Percentiles rank a stretch among this genome's conserved stretches.
These are phyloP conservation scores for Holcopasites calliopsidis DNA, from an alignment of 1,140 invertebrate species.

Conservation along the genomic window DNA sequence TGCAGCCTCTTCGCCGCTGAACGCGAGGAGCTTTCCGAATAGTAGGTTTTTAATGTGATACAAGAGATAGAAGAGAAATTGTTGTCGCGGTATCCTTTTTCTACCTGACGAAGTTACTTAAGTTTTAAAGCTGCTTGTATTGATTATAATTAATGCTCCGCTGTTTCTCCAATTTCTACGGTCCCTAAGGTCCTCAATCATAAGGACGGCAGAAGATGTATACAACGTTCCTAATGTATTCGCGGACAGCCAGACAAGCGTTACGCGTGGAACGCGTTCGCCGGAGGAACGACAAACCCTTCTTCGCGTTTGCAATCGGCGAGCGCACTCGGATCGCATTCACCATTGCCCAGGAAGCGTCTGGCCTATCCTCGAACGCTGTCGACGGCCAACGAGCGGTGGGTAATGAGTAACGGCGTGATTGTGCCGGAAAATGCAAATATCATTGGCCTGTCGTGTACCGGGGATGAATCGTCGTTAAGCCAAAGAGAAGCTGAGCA, in stretches of 20 bases:
- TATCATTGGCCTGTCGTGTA: constrained; percentile 36
- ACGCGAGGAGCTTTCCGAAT: background rate
- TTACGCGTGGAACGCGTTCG: constrained; percentile 8
- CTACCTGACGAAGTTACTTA: too few relatives aligned
- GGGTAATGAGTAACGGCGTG: constrained; percentile 45
- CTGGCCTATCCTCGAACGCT: constrained; percentile 13
- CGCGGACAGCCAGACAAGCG: constrained; percentile 12
- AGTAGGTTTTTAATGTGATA: background rate
- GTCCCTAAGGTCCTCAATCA: constrained; percentile 27
- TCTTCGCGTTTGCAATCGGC: constrained; percentile 34
- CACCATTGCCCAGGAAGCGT: constrained; percentile 36
- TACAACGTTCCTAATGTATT: constrained; percentile 28
- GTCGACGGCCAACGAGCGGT: constrained; percentile 29
- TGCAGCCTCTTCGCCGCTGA: background rate
- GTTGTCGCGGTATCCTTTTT: background rate
- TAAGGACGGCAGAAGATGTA: constrained; percentile 1
- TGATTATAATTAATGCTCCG: too few relatives aligned
- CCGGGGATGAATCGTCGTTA: constrained; percentile 13
- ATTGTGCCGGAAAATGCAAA: constrained; percentile 52
- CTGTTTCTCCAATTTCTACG: background rate
- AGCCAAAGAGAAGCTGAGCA: background rate
- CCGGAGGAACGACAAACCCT: constrained; percentile 9
- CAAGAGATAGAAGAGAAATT: background rate
- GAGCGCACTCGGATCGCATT: constrained; percentile 36
- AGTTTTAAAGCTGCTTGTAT: background rate